Evolutionary conservation across 2,797 vertebrate genomes (phyloP).

Genomic region (Falco berigora): DNA sequence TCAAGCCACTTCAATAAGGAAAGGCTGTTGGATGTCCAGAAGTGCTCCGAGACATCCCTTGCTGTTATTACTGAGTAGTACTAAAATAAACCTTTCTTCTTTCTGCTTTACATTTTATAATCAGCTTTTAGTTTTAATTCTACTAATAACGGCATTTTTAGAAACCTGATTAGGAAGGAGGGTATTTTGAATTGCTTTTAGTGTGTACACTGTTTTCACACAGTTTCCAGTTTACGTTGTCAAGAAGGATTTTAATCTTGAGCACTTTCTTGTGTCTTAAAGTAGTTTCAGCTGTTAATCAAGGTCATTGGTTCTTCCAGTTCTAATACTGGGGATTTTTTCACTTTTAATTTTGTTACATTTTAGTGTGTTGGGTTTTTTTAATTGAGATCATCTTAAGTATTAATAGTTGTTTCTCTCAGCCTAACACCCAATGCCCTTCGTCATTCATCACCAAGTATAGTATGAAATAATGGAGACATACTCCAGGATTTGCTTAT

Average conservation of each 20-base stretch:
- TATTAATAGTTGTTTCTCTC: background rate
- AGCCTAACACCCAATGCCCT: background rate
- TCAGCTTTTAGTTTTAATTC: background rate
- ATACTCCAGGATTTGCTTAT: background rate
- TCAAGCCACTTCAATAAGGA: background rate
- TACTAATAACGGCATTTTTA: background rate
- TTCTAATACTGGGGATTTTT: background rate
- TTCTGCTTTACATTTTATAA: background rate
- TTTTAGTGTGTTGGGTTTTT: background rate
- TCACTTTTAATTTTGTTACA: background rate
- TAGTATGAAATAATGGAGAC: background rate
- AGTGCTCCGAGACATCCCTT: background rate
- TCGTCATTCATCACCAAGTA: background rate
- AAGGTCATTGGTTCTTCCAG: background rate
- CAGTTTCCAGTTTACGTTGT: background rate
- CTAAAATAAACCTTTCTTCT: background rate
- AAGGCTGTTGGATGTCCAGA: background rate
- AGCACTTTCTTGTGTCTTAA: background rate
- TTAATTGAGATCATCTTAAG: background rate
- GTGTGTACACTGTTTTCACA: background rate
- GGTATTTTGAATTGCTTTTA: background rate
- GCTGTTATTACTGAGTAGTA: background rate
- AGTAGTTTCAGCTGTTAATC: background rate
- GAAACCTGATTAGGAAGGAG: background rate
- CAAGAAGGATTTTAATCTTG: background rate